These are phyloP conservation scores for Apamea sordens DNA, from an alignment of 2,888 invertebrate genomes.

Conservation along the genomic window DNA sequence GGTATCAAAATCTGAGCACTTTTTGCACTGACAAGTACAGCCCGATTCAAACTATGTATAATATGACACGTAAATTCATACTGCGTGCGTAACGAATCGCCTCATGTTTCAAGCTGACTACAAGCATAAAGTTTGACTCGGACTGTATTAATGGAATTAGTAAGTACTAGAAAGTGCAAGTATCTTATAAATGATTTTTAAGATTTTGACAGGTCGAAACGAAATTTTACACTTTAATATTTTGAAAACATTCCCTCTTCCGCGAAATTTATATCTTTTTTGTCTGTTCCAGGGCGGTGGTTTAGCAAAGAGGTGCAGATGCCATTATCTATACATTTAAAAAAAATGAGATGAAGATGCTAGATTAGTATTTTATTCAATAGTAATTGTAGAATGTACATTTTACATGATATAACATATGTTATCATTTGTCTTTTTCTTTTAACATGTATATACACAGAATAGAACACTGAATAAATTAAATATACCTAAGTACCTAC, in stretches of 20 bases:
- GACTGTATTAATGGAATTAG: background rate
- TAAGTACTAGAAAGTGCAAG: background rate
- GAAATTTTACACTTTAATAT: background rate
- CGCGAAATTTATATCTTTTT: background rate
- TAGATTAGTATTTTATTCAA: background rate
- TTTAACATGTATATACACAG: background rate
- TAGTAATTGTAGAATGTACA: background rate
- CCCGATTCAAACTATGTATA: background rate
- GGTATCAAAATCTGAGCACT: background rate
- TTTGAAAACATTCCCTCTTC: background rate
- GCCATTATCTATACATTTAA: background rate
- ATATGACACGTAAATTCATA: background rate
- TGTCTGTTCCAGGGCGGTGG: constrained; percentile 1
- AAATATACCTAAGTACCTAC: too few relatives aligned
- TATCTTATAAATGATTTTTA: background rate
- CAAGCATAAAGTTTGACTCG: background rate
- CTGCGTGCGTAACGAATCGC: background rate
- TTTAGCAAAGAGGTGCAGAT: background rate
- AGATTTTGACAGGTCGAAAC: background rate
- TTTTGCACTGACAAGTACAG: background rate
- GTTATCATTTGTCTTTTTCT: background rate
- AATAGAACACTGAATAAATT: background rate
- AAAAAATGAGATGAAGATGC: background rate
- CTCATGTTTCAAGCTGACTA: background rate
- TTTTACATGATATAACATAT: background rate